Evolutionary conservation across 2,113 vertebrate genomes (phyloP).

Genomic region (Colossoma macropomum): DNA sequence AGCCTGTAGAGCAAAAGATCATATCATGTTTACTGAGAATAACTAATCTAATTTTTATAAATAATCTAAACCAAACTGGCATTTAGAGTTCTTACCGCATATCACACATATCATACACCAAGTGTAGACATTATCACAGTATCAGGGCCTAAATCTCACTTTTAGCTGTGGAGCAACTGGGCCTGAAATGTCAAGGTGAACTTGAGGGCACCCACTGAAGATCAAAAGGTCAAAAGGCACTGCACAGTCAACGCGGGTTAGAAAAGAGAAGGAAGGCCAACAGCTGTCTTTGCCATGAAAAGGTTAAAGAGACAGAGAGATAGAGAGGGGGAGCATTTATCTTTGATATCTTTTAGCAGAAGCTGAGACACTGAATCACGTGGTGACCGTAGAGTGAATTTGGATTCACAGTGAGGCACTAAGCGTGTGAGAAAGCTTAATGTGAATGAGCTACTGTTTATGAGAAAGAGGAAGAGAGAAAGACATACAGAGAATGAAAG

Average conservation of each 20-base stretch:
- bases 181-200: constrained; percentile 7
- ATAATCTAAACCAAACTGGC: constrained; percentile 1
- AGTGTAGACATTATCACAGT: background rate
- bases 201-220: background rate
- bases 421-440: background rate
- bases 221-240: constrained; percentile 9
- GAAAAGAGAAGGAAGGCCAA: background rate
- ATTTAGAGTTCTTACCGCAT: background rate
- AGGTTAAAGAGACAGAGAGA: background rate
- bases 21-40: background rate
- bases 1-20: background rate
- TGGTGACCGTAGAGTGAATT: too few species aligned
- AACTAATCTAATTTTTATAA: background rate
- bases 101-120: background rate
- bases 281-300: background rate
- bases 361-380: too few species aligned
- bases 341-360: background rate
- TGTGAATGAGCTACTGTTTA: background rate
- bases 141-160: background rate
- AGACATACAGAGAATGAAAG: background rate
- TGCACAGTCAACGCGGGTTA: background rate
- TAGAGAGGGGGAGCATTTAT: constrained; percentile 9
- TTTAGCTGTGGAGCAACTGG: background rate
- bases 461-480: constrained; percentile 14
- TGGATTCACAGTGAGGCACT: too few species aligned